phyloP scores from a whole-genome alignment of 1,140 invertebrate species.

The Cataglyphis hispanica region DNA sequence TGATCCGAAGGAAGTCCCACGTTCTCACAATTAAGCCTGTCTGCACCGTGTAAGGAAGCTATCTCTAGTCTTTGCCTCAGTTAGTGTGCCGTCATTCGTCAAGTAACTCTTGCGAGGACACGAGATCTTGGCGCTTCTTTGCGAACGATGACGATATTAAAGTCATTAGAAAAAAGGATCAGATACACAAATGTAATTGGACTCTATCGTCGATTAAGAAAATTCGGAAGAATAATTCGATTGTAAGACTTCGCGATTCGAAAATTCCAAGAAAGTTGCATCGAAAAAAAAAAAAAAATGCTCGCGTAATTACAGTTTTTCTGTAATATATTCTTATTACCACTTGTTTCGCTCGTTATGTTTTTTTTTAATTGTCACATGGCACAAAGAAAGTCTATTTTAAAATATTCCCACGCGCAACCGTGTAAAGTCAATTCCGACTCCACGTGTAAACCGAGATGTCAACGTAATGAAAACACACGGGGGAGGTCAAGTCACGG shows the following conservation, averaged over 20 bases:
- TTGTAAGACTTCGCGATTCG: not conserved
- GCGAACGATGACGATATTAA: not conserved
- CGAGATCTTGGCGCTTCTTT: not conserved
- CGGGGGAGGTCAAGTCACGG: not conserved
- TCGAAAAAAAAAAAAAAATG: not conserved
- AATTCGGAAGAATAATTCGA: not conserved
- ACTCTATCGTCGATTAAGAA: not conserved
- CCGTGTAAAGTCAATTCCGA: too few species aligned
- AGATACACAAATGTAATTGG: conserved; percentile 11
- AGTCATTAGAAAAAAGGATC: not conserved
- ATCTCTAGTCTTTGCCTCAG: conserved; percentile 4
- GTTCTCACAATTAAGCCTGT: conserved; percentile 57
- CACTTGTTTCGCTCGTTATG: not conserved
- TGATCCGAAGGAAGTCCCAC: conserved; percentile 23
- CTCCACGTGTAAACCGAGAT: too few species aligned
- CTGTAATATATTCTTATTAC: not conserved
- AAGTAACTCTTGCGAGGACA: not conserved
- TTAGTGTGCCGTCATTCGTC: not conserved
- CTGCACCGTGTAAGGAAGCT: conserved; percentile 20
- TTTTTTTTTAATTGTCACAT: too few species aligned
- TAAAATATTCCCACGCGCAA: too few species aligned
- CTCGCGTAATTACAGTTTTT: not conserved
- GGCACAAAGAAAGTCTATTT: too few species aligned
- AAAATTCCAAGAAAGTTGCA: not conserved
- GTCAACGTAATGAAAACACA: not conserved